Evolutionary conservation across 2,888 invertebrate species (phyloP).

Genomic region (Ectropis crepuscularia): DNA sequence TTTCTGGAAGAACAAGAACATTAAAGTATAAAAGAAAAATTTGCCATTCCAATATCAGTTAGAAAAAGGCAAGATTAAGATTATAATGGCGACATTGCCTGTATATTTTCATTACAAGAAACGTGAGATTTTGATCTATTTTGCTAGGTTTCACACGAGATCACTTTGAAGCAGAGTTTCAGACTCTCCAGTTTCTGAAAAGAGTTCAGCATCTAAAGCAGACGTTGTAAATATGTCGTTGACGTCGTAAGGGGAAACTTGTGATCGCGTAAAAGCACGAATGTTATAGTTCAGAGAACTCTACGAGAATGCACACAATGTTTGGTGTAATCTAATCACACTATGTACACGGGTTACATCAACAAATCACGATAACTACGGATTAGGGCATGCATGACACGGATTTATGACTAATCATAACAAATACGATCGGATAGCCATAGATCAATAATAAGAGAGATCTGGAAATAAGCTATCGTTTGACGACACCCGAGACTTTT

Average conservation of each 20-base stretch:
- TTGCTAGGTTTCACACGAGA: too few species aligned
- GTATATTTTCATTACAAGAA: too few species aligned
- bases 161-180: too few species aligned
- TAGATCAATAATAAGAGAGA: not conserved
- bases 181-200: too few species aligned
- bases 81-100: too few species aligned
- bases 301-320: slow-evolving; percentile 29
- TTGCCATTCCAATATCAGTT: too few species aligned
- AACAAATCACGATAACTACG: slow-evolving; percentile 53
- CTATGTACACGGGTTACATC: slow-evolving; percentile 48
- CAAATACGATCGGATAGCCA: slow-evolving; percentile 30
- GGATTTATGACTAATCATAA: slow-evolving; percentile 40
- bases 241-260: slow-evolving; percentile 2
- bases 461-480: not conserved
- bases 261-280: slow-evolving; percentile 8
- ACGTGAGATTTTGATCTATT: too few species aligned
- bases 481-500: too few species aligned
- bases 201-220: too few species aligned
- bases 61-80: too few species aligned
- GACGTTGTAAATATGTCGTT: not conserved
- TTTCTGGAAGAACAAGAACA: too few species aligned
- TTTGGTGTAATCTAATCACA: slow-evolving; percentile 49
- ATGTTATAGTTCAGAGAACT: slow-evolving; percentile 23
- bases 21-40: too few species aligned
- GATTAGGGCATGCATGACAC: slow-evolving; percentile 41